Conservation (phyloP, 2,797 vertebrate species). For the Potorous gilbertii region DNA sequence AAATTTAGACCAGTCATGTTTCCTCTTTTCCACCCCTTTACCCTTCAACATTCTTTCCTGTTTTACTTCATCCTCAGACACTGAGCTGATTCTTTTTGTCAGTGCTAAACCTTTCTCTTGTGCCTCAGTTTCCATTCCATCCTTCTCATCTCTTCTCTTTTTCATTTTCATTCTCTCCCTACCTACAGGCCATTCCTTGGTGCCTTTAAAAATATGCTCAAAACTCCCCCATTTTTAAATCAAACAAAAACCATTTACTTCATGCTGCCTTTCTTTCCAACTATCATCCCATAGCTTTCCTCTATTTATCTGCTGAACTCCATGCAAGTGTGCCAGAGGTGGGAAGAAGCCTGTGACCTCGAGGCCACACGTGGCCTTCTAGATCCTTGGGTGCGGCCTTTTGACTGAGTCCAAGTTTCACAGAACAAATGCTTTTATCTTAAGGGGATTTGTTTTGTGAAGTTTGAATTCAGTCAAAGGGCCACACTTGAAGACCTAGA, state of each 20-base stretch:
- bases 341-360: too few relatives aligned
- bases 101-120: not conserved
- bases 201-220: not conserved
- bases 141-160: not conserved
- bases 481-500: too few relatives aligned
- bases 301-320: not conserved
- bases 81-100: not conserved
- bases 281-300: not conserved
- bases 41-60: not conserved
- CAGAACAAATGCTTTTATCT: too few relatives aligned
- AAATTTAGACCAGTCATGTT: not conserved
- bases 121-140: not conserved
- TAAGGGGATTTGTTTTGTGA: too few relatives aligned
- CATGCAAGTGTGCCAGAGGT: not conserved
- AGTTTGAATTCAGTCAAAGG: too few relatives aligned
- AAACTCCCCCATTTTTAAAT: not conserved
- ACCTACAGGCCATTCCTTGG: not conserved
- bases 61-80: not conserved
- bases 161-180: not conserved
- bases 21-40: not conserved
- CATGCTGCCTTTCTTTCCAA: not conserved
- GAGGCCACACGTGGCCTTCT: too few relatives aligned
- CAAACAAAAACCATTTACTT: not conserved
- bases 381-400: too few relatives aligned
- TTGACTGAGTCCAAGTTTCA: too few relatives aligned